Percentiles rank a stretch among this genome's conserved stretches.
Evolutionary conservation across 2,888 invertebrate species (phyloP).

Genomic region (Meloe dianella): DNA sequence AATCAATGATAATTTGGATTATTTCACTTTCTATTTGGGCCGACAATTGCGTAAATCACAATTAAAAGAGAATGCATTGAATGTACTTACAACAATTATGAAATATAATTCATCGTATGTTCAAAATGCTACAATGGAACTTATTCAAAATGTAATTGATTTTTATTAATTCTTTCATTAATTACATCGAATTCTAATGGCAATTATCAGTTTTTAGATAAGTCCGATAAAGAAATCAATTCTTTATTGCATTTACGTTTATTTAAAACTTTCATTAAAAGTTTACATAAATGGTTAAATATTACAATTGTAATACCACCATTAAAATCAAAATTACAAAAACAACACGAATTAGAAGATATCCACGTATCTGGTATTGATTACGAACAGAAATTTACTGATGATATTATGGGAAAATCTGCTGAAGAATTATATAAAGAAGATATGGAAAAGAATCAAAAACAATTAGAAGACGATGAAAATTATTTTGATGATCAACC

Average conservation of each 20-base stretch:
- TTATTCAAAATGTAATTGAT: slow-evolving; percentile 70
- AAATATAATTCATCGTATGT: slow-evolving; percentile 71
- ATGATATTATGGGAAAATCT: slow-evolving; percentile 55
- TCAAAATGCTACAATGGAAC: slow-evolving; percentile 59
- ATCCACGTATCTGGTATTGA: slow-evolving; percentile 47
- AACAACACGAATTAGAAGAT: slow-evolving; percentile 45
- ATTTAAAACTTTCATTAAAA: slow-evolving; percentile 71
- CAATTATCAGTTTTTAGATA: slow-evolving; percentile 63
- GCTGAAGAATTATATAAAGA: slow-evolving; percentile 64
- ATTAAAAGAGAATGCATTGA: slow-evolving; percentile 70
- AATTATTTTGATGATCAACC: slow-evolving; percentile 33
- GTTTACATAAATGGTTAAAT: slow-evolving; percentile 66
- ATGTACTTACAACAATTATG: slow-evolving; percentile 75
- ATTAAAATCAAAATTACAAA: slow-evolving; percentile 49
- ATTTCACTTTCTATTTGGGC: slow-evolving; percentile 74
- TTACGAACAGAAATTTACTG: slow-evolving; percentile 54
- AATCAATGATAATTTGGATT: slow-evolving; percentile 73
- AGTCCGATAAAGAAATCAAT: slow-evolving; percentile 63
- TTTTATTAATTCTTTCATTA: slow-evolving; percentile 7
- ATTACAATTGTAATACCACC: slow-evolving; percentile 44
- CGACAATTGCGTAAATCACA: slow-evolving; percentile 68
- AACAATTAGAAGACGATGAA: slow-evolving; percentile 47
- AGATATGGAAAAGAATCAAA: slow-evolving; percentile 58
- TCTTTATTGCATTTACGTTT: slow-evolving; percentile 71
- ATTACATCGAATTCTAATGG: slow-evolving; percentile 13